A percentile compares a stretch with the other conserved stretches of the same genome.
These are phyloP conservation scores for Nannoperca australis DNA, from an alignment of 2,797 vertebrate genomes.

Conservation along the genomic window DNA sequence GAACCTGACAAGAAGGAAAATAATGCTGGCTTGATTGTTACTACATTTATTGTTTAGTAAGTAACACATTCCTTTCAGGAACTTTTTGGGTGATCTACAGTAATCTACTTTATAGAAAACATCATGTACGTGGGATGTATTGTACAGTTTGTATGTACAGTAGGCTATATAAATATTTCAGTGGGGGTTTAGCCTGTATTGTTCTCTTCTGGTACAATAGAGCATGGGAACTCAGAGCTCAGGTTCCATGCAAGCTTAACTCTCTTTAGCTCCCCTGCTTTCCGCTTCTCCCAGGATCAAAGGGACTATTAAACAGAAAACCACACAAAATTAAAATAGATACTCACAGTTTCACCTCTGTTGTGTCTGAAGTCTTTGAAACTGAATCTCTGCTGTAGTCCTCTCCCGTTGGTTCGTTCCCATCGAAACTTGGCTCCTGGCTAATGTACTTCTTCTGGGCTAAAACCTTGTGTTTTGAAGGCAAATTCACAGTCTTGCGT, in stretches of 20 bases:
- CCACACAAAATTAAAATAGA: conserved; percentile 40
- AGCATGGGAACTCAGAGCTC: conserved; percentile 79
- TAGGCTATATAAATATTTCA: conserved; percentile 73
- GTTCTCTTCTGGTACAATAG: conserved; percentile 71
- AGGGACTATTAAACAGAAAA: conserved; percentile 45
- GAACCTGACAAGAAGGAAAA: conserved; percentile 1
- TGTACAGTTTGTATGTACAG: background rate
- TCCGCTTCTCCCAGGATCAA: conserved; percentile 57
- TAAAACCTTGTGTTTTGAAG: conserved; percentile 71
- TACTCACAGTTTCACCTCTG: conserved; percentile 78
- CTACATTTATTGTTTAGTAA: background rate
- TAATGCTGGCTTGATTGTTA: background rate
- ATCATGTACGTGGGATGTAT: background rate
- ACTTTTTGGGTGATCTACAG: background rate
- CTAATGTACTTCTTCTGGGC: conserved; percentile 68
- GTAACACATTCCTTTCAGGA: background rate
- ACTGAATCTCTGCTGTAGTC: conserved; percentile 27
- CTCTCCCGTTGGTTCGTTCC: conserved; percentile 32
- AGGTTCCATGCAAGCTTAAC: conserved; percentile 73
- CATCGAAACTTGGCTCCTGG: conserved; percentile 58
- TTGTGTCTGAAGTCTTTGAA: conserved; percentile 53
- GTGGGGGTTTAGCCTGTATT: conserved; percentile 60
- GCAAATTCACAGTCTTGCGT: conserved; percentile 81
- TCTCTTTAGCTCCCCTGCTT: conserved; percentile 35
- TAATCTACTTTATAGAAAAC: background rate